Conservation (phyloP, 2,888 invertebrate species). For the Eristalinus aeneus region DNA sequence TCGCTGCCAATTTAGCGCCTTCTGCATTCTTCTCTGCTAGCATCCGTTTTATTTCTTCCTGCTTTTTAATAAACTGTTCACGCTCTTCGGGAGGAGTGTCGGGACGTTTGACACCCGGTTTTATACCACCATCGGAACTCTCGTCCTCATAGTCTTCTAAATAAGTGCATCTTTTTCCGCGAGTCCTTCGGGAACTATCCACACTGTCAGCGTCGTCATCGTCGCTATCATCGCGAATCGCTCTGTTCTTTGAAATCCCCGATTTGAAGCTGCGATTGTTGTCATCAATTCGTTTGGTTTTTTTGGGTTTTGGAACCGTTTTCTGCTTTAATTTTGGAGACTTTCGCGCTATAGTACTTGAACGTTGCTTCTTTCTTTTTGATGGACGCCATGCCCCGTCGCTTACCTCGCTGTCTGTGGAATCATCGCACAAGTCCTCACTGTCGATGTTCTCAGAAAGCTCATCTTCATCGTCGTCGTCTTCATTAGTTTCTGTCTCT, state of each 20-base stretch:
- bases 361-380: slow-evolving; percentile 77
- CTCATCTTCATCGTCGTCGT: slow-evolving; percentile 77
- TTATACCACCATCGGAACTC: slow-evolving; percentile 80
- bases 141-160: slow-evolving; percentile 80
- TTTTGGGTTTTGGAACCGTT: slow-evolving; percentile 72
- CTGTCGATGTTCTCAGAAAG: slow-evolving; percentile 79
- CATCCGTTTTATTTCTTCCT: slow-evolving; percentile 81
- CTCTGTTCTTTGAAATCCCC: slow-evolving; percentile 84
- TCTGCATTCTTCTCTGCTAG: slow-evolving; percentile 80
- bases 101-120: slow-evolving; percentile 80
- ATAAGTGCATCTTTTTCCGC: slow-evolving; percentile 80
- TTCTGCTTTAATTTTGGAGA: slow-evolving; percentile 75
- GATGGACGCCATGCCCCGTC: slow-evolving; percentile 79
- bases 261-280: slow-evolving; percentile 80
- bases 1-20: slow-evolving; percentile 79
- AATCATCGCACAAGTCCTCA: slow-evolving; percentile 80
- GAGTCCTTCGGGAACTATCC: slow-evolving; percentile 79
- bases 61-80: slow-evolving; percentile 79
- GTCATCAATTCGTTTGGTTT: slow-evolving; percentile 76
- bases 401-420: slow-evolving; percentile 78
- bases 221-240: slow-evolving; percentile 89
- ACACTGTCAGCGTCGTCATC: slow-evolving; percentile 81
- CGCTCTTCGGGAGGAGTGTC: slow-evolving; percentile 81
- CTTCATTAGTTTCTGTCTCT: slow-evolving; percentile 84
- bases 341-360: slow-evolving; percentile 75